phyloP scores from a whole-genome alignment of 2,888 invertebrate species.

The Epiblema foenella region DNA sequence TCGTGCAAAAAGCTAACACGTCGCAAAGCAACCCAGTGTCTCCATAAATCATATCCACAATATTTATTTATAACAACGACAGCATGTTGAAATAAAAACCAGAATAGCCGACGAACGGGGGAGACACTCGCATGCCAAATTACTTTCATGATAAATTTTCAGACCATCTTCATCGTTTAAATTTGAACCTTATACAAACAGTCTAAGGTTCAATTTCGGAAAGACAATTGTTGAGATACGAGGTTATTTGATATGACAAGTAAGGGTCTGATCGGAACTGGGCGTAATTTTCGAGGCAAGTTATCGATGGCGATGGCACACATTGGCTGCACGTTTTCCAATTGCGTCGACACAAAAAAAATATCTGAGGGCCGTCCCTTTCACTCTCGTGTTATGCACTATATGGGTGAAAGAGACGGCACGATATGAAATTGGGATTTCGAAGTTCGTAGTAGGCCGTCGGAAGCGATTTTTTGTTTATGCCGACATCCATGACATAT shows the following conservation, averaged over 20 bases:
- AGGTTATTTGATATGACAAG: neutral
- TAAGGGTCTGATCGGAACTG: constrained; percentile 18
- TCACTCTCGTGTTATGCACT: too few species aligned
- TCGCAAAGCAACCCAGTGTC: neutral
- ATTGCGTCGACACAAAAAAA: constrained; percentile 25
- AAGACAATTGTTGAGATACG: neutral
- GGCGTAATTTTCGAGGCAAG: constrained; percentile 33
- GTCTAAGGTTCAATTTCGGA: neutral
- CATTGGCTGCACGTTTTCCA: constrained; percentile 27
- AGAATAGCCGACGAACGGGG: constrained; percentile 6
- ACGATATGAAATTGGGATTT: too few species aligned
- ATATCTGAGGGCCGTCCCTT: too few species aligned
- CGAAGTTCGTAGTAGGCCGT: too few species aligned
- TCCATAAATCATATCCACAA: constrained; percentile 17
- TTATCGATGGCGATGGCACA: constrained; percentile 40
- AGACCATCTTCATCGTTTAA: neutral
- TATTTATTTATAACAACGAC: constrained; percentile 18
- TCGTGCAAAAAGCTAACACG: neutral
- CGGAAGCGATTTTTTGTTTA: constrained; percentile 3
- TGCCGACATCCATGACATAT: constrained; percentile 1
- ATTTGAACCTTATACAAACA: neutral
- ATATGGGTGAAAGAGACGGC: too few species aligned
- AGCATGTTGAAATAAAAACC: constrained; percentile 17
- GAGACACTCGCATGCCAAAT: constrained; percentile 9
- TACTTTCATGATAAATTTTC: neutral